Evolutionary conservation across 2,888 invertebrate genomes (phyloP), one percentile per base, ranked within the genome.

Genomic region (Torymus tubicola): DNA sequence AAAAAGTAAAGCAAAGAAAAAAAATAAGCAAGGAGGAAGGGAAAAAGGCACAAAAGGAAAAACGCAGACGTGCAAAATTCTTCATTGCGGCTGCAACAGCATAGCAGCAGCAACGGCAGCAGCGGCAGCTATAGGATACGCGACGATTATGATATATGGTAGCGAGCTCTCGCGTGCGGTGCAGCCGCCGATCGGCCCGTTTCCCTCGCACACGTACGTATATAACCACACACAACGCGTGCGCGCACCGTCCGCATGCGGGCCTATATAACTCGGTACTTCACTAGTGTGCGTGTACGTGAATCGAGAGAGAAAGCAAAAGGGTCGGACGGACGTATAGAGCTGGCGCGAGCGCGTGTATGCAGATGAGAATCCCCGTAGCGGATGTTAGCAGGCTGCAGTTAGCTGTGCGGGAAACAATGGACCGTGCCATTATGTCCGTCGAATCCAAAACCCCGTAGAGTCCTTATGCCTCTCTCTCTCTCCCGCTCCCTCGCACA

Each of bases 391-490:
- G 86, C 85, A 85, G 87, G 86, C 87, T 86, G 87, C 86, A 86
- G 85, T 86, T 86, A 86, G 85, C 85, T 85, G 86, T 82, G 42
- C 75, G 80, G 86, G 86, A 87, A 86, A 85, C 84, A 85, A 87
- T 85, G 87, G 84, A 85, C 85, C 84, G 85, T 85, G 84, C 85
- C 87, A 87, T 88, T 87, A 87, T 87, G 87, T 86, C 86, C 86
- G 84, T 86, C 87, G 87, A 88, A 86, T 88, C 87, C 87, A 86
- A 87, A 88, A 87, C 85, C 87, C 87, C 85, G 86, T 86, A 86
- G 86, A 87, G 85, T 85, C 84, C 86, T 87, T 87, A 85, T 86
- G 86, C 86, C 84, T 85, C 85, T 86, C 84, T 21, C 50, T 57
- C 50, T 12, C n/a, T 63, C 31, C 55, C 52, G 21, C 55, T 21